Conservation (phyloP, 1,140 invertebrate genomes). For the Leptinotarsa undecemlineata region DNA sequence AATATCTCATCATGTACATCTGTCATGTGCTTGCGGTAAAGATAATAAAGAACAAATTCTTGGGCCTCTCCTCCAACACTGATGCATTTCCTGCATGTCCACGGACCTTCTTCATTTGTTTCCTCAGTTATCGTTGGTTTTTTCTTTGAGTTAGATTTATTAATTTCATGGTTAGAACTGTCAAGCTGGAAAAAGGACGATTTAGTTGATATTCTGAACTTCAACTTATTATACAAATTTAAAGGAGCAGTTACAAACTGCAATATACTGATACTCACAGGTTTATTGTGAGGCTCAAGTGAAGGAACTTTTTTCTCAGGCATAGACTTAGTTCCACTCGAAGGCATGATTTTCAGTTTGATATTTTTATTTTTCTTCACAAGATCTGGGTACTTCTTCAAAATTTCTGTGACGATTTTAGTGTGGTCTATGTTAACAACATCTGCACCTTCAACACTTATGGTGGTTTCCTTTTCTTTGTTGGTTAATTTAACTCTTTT, state of each 20-base stretch:
- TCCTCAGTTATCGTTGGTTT: slow-evolving; percentile 38
- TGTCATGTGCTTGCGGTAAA: slow-evolving; percentile 78
- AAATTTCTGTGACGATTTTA: slow-evolving; percentile 82
- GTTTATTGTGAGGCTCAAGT: too few species aligned
- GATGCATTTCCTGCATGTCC: slow-evolving; percentile 58
- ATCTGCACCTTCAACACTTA: slow-evolving; percentile 45
- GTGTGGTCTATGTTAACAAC: slow-evolving; percentile 69
- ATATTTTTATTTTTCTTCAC: slow-evolving; percentile 87
- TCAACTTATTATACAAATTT: too few species aligned
- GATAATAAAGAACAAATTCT: slow-evolving; percentile 75
- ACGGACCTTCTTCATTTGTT: slow-evolving; percentile 55
- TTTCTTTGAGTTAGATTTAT: slow-evolving; percentile 11
- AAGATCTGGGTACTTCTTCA: slow-evolving; percentile 86
- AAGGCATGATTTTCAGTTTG: slow-evolving; percentile 79
- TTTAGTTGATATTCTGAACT: too few species aligned
- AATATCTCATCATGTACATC: slow-evolving; percentile 81
- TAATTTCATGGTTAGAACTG: too few species aligned
- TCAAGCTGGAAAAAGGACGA: too few species aligned
- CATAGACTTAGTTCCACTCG: slow-evolving; percentile 8
- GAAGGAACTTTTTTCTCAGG: not conserved
- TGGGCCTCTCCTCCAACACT: slow-evolving; percentile 62
- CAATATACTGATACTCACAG: too few species aligned
- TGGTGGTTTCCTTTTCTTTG: slow-evolving; percentile 50
- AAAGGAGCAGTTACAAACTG: too few species aligned
- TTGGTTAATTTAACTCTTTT: slow-evolving; percentile 32